A percentile compares a stretch with the other conserved stretches of the same genome.
Conservation (phyloP, 2,113 vertebrate genomes). For the Orthochromis indermauri region DNA sequence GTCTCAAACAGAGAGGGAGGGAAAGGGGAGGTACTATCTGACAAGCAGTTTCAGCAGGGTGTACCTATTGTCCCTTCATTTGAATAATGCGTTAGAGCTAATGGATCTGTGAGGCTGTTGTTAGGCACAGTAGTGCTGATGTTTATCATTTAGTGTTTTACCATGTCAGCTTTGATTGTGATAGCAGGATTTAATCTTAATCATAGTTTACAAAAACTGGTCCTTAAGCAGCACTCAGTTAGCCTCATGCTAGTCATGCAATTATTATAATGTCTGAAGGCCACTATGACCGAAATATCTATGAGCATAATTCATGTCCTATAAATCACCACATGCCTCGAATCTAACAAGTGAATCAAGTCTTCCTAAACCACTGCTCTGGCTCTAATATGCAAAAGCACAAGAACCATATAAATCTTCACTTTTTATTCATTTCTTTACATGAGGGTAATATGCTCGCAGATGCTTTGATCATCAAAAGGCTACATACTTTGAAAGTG, state of each 20-base stretch:
- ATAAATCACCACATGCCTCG: conserved; percentile 5
- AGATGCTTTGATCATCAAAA: not conserved
- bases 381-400: conserved; percentile 24
- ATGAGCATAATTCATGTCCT: conserved; percentile 24
- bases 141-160: not conserved
- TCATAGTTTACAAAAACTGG: not conserved
- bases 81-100: not conserved
- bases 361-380: conserved; percentile 18
- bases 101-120: not conserved
- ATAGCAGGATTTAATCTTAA: not conserved
- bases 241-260: not conserved
- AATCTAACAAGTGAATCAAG: conserved; percentile 23
- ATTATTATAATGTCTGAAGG: conserved; percentile 6
- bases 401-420: conserved; percentile 4
- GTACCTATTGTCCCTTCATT: not conserved
- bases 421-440: conserved; percentile 13
- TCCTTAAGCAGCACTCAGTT: not conserved
- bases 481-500: conserved; percentile 1
- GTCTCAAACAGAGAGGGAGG: not conserved
- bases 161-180: not conserved
- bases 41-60: not conserved
- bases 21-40: not conserved
- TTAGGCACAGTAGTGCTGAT: not conserved
- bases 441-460: not conserved
- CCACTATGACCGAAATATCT: conserved; percentile 11